Evolutionary conservation across 2,888 invertebrate species (phyloP).

Genomic region (Frankliniella intonsa): DNA sequence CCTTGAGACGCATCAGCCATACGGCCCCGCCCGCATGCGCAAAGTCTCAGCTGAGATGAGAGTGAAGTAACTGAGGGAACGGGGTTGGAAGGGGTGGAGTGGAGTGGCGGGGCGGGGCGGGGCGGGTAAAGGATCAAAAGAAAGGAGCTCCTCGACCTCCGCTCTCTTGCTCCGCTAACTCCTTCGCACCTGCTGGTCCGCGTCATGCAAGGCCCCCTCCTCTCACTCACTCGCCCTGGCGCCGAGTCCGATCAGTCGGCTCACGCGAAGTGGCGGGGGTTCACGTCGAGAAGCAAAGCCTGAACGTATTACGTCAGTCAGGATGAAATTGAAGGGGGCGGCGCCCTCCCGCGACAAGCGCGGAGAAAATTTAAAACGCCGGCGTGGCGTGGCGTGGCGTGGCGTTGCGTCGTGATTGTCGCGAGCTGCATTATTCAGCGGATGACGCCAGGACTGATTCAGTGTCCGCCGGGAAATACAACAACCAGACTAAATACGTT

Average conservation of each 20-base stretch:
- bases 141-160: no score
- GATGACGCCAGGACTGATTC: background rate
- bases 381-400: background rate
- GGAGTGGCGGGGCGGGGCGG: background rate
- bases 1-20: background rate
- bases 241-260: no score
- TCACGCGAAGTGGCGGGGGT: no score
- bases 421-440: background rate
- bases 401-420: background rate
- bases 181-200: no score
- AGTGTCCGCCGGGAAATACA: background rate
- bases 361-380: background rate
- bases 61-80: background rate
- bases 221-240: background rate
- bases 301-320: background rate
- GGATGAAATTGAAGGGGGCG: background rate
- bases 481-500: background rate
- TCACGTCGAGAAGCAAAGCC: no score
- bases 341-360: background rate
- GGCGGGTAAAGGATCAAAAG: background rate
- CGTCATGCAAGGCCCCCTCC: background rate
- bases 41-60: background rate
- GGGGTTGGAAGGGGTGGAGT: background rate
- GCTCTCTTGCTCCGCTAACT: no score
- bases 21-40: background rate